These are phyloP conservation scores for Anser cygnoides DNA, from an alignment of 2,113 vertebrate genomes.

Conservation along the genomic window DNA sequence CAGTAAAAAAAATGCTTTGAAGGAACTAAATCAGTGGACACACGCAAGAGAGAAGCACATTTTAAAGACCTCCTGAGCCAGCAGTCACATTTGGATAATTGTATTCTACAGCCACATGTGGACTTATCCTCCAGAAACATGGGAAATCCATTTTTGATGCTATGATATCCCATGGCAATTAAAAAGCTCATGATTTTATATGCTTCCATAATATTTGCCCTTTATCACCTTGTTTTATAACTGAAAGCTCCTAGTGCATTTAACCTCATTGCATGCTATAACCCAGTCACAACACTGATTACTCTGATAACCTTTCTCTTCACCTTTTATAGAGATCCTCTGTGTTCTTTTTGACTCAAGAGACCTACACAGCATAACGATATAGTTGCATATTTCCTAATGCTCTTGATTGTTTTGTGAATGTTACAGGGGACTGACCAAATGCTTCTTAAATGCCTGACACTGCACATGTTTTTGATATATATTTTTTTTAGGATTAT, in stretches of 20 bases:
- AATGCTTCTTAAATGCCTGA: neutral
- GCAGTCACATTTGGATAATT: neutral
- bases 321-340: neutral
- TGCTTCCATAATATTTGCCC: neutral
- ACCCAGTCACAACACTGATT: fast-evolving
- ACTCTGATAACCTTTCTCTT: neutral
- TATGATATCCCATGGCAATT: neutral
- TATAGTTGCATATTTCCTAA: neutral
- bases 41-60: neutral
- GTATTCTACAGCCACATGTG: neutral
- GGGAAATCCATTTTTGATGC: neutral
- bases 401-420: neutral
- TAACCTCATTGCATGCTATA: fast-evolving
- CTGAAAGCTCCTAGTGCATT: neutral
- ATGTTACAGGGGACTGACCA: neutral
- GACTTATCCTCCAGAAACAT: neutral
- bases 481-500: neutral
- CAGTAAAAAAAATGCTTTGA: neutral
- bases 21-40: neutral
- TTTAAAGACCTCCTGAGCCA: neutral
- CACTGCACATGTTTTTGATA: neutral
- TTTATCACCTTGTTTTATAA: neutral
- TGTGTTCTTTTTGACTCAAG: neutral
- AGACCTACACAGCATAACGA: neutral
- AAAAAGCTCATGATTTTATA: neutral